Evolutionary conservation across 2,888 invertebrate species (phyloP), one percentile per base, ranked within the genome.

Genomic region (Belgica antarctica): DNA sequence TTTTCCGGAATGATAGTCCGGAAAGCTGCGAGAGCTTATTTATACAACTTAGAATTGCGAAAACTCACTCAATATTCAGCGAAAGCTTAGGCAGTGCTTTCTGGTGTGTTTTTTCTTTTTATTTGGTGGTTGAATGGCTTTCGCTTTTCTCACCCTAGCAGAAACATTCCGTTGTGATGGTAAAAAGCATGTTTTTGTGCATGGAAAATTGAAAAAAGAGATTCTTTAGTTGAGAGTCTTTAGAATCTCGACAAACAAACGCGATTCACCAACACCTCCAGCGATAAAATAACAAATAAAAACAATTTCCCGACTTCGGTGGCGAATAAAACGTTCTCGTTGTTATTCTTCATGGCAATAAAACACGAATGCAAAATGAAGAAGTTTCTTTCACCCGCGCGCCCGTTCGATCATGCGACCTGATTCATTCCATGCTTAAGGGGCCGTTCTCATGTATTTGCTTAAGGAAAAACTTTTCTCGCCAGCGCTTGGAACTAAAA

Each of bases 61-160:
- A 3, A 41, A 41, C 41, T 15, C 17, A 8, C 62, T 41, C 63
- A 47, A 62, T 62, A 17, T 34, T 22, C 17, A 34, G 8, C 10
- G 10, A 62, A 31, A 31, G 22, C 52, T 52, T 52, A 52, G 52
- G 22, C 8, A 52, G 52, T n/a, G n/a, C 25, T 47, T 46, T 19
- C 65, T 66, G 15, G 36, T 24, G 24, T 47, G 34, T 19, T 25
- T 41, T 52, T 7, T 52, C 2, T 5, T 17, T 8, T 68, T 68
- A 68, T 68, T 68, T 68, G 34, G 68, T 68, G 57, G 68, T 57
- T 68, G 68, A 68, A 57, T 22, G 68, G 17, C n/a, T 24, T 57
- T 68, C 46, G 22, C 24, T 31, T 28, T 68, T 68, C 68, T 15
- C 68, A 68, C 68, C 57, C 68, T 68, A 52, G n/a, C n/a, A 8